These are phyloP conservation scores for Diplodus sargus DNA, from an alignment of 2,797 vertebrate species.

Conservation along the genomic window DNA sequence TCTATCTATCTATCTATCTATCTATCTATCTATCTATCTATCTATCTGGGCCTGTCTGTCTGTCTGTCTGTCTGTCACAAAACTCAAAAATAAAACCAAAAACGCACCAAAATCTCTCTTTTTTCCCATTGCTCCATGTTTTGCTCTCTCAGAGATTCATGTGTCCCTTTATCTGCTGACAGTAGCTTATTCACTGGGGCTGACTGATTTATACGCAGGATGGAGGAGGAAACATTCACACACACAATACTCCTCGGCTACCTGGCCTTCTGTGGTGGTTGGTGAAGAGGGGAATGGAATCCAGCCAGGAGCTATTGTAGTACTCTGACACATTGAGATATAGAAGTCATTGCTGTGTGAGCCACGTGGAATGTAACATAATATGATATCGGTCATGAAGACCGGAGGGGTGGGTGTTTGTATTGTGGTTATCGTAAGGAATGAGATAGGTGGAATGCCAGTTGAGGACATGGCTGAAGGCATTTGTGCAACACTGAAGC, in stretches of 20 bases:
- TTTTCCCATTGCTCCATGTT: slow-evolving; percentile 38
- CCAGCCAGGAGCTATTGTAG: slow-evolving; percentile 48
- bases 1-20: not conserved
- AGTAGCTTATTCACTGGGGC: slow-evolving; percentile 48
- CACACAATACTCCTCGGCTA: slow-evolving; percentile 47
- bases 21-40: not conserved
- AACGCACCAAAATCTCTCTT: not conserved
- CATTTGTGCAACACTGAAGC: not conserved
- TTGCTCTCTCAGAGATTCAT: slow-evolving; percentile 49
- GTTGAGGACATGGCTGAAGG: not conserved
- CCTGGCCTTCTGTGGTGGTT: slow-evolving; percentile 29
- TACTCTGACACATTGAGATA: slow-evolving; percentile 37
- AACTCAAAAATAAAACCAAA: not conserved
- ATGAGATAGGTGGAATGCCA: slow-evolving; percentile 25
- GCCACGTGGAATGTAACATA: slow-evolving; percentile 21
- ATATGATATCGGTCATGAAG: slow-evolving; percentile 20
- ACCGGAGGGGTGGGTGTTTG: not conserved
- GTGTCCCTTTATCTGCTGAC: slow-evolving; percentile 36
- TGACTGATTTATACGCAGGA: slow-evolving; percentile 54
- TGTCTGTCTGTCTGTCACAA: not conserved
- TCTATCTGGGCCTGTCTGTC: not conserved
- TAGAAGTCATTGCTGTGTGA: slow-evolving; percentile 26
- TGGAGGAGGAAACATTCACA: slow-evolving; percentile 38
- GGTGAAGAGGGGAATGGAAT: slow-evolving; percentile 45
- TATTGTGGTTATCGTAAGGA: slow-evolving; percentile 12